Percentiles rank a stretch among this genome's conserved stretches.
Evolutionary conservation across 2,797 vertebrate genomes (phyloP).

Genomic region (Schizopygopsis malacanthus): DNA sequence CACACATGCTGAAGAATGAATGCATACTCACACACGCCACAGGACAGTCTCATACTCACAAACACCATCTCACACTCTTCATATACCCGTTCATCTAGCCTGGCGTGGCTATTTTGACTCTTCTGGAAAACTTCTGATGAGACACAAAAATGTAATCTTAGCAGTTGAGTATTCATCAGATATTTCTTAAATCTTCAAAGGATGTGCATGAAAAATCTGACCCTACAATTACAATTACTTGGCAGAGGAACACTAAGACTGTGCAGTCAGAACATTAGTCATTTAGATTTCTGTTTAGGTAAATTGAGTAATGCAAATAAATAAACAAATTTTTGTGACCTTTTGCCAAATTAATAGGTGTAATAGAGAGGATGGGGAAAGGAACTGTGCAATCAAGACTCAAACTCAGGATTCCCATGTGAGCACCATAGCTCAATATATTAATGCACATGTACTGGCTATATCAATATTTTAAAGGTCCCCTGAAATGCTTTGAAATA

Average conservation of each 20-base stretch:
- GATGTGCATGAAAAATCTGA: not conserved
- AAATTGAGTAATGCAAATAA: not conserved
- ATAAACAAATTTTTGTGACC: not conserved
- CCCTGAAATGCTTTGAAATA: no score
- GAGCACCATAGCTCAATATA: not conserved
- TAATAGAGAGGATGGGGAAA: not conserved
- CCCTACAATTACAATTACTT: slow-evolving; percentile 14
- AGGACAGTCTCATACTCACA: slow-evolving; percentile 33
- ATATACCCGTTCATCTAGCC: not conserved
- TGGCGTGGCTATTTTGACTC: not conserved
- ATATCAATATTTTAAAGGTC: not conserved
- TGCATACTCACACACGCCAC: slow-evolving; percentile 28
- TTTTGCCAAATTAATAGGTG: not conserved
- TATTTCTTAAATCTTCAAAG: slow-evolving; percentile 12
- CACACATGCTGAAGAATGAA: slow-evolving; percentile 21
- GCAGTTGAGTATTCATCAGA: not conserved
- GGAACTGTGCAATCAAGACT: not conserved
- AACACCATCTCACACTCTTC: slow-evolving; percentile 13
- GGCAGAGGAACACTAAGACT: not conserved
- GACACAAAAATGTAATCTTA: not conserved
- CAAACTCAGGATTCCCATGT: not conserved
- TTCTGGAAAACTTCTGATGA: slow-evolving; percentile 14
- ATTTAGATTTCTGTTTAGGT: not conserved
- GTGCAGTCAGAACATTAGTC: not conserved
- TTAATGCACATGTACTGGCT: not conserved